These are phyloP conservation scores for Cuniculus paca DNA, from an alignment of 2,797 vertebrate species.

Conservation along the genomic window DNA sequence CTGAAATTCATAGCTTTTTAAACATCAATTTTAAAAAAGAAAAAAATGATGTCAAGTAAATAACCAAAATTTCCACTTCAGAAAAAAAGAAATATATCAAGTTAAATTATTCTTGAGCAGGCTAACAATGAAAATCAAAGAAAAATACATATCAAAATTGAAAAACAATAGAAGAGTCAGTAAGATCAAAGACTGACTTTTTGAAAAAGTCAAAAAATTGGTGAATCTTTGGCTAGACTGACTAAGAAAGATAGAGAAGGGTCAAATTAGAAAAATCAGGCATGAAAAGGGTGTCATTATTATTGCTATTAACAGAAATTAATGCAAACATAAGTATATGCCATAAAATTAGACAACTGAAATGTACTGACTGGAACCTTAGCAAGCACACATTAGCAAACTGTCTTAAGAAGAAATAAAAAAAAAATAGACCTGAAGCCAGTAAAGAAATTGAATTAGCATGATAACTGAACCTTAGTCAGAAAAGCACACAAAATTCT, in stretches of 20 bases:
- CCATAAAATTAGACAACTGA: not conserved
- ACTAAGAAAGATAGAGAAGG: not conserved
- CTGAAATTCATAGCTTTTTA: not conserved
- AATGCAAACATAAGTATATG: not conserved
- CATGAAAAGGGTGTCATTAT: not conserved
- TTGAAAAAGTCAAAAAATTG: not conserved
- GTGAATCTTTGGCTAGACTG: not conserved
- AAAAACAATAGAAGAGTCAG: not conserved
- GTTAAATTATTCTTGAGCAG: not conserved
- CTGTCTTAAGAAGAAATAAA: not conserved
- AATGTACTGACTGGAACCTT: not conserved
- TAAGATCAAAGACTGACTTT: not conserved
- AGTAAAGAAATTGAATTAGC: constrained; percentile 2
- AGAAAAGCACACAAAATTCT: not conserved
- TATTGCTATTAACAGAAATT: not conserved
- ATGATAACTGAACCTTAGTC: not conserved
- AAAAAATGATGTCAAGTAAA: not conserved
- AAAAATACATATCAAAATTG: not conserved
- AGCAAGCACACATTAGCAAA: not conserved
- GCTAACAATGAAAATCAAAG: not conserved
- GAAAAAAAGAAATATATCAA: not conserved
- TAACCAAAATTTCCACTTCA: not conserved
- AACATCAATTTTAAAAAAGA: not conserved
- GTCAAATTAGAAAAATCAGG: not conserved
- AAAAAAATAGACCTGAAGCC: not conserved